Percentiles rank a stretch among this genome's conserved stretches.
Evolutionary conservation across 2,113 vertebrate species (phyloP).

Genomic region (Echinops telfairi): DNA sequence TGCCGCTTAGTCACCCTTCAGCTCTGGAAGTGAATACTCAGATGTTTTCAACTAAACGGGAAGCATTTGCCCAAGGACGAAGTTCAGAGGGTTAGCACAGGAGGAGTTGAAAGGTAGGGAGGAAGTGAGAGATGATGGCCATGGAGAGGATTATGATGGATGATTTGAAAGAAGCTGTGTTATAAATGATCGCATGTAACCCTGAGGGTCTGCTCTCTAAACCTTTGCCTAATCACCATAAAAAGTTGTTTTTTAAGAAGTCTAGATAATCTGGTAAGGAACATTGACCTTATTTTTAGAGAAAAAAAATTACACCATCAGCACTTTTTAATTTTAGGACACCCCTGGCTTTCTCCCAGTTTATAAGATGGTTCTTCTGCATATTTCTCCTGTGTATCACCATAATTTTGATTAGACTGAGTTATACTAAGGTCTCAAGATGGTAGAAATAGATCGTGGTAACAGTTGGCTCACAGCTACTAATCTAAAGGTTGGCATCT

Average conservation of each 20-base stretch:
- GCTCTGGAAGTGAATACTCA: no score
- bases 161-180: no score
- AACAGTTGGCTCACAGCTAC: not conserved
- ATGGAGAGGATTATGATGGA: no score
- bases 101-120: no score
- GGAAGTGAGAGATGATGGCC: no score
- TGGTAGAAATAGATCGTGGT: not conserved
- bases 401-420: not conserved
- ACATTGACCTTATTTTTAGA: constrained; percentile 2
- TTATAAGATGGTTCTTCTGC: not conserved
- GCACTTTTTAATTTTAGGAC: constrained; percentile 39
- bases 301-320: constrained; percentile 19
- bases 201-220: no score
- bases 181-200: no score
- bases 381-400: not conserved
- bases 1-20: no score
- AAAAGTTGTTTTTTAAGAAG: not conserved
- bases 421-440: not conserved
- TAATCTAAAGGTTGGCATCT: not conserved
- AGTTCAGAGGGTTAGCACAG: no score
- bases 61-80: no score
- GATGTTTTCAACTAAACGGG: no score
- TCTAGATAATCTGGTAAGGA: constrained; percentile 13
- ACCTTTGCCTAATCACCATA: no score
- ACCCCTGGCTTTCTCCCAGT: not conserved